Base-by-base conservation (phyloP, 2,888 invertebrate genomes). In the Pseudococcus longispinus region DNA sequence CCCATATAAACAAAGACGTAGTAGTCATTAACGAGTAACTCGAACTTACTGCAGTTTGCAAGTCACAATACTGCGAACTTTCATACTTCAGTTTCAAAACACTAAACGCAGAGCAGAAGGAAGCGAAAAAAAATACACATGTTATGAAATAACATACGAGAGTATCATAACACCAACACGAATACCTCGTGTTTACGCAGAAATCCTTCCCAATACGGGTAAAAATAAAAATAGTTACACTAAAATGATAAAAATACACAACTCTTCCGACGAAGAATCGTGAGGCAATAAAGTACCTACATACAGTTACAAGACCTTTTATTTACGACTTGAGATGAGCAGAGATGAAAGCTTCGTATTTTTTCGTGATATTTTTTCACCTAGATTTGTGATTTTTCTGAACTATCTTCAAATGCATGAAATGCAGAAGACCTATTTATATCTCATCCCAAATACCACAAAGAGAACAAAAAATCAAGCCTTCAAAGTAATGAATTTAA, bases 141-240 rank as follows among this genome's bases (percentile, higher is more conserved):
- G 29, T 32, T 74, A 74, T n/a, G 20, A 74, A 74, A 74, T n/a
- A 74, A 29, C 60, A 60, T 23, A 60, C 60, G 23, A 60, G 60
- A 60, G 60, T 60, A 60, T 23, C 13, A 60, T 23, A 74, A 74
- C 29, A 74, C 74, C 74, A 74, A 32, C 74, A 37, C 74, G 15
- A 74, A 32, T 23, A 32, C 5, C 74, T 74, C 32, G 32, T 74
- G 60, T 60, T 74, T 74, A 32, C 74, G 74, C 29, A 29, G 74
- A 74, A 80, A 80, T 80, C 23, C 29, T 80, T 80, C 77, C 77
- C 77, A 80, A 80, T 80, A 80, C 18, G 29, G 74, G n/a, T 80
- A 42, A 80, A 80, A 20, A 80, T 42, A 80, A 80, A 80, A 80
- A 80, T 80, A 80, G 77, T 42, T 80, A 20, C 42, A 74, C 29